Evolutionary conservation across 1,140 invertebrate species (phyloP).

Genomic region (Apolygus lucorum): DNA sequence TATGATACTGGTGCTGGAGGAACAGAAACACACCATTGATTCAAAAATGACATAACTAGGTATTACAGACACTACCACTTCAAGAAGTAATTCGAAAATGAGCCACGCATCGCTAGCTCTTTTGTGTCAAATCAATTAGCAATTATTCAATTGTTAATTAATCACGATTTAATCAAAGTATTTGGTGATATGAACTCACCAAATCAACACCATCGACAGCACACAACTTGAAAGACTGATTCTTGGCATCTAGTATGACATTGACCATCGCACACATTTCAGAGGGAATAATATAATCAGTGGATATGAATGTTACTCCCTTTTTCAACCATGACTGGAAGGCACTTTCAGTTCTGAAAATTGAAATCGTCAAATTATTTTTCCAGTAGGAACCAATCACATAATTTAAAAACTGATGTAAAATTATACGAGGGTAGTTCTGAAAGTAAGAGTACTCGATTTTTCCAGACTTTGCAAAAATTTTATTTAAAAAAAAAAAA

Average conservation of each 20-base stretch:
- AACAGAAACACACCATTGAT: neutral
- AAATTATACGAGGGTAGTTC: no score
- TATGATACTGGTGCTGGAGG: constrained; percentile 88
- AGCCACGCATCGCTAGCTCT: neutral
- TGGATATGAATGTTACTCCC: constrained; percentile 88
- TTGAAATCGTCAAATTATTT: no score
- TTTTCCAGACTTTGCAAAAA: no score
- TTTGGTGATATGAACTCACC: constrained; percentile 56
- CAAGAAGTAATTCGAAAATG: no score
- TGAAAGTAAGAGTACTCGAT: no score
- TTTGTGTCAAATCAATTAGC: neutral
- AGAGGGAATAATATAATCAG: constrained; percentile 93
- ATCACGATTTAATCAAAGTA: no score
- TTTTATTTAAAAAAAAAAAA: no score
- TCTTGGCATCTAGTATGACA: constrained; percentile 88
- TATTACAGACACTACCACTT: no score
- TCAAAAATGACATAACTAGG: no score
- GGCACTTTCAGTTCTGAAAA: constrained; percentile 37
- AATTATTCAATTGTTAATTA: no score
- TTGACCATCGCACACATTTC: constrained; percentile 99
- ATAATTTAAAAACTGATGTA: no score
- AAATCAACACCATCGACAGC: constrained; percentile 93
- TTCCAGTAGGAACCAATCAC: no score
- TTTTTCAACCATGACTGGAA: constrained; percentile 92
- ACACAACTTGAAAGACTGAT: constrained; percentile 92